Evolutionary conservation across 2,797 vertebrate species (phyloP).

Genomic region (Sebastolobus altivelis): DNA sequence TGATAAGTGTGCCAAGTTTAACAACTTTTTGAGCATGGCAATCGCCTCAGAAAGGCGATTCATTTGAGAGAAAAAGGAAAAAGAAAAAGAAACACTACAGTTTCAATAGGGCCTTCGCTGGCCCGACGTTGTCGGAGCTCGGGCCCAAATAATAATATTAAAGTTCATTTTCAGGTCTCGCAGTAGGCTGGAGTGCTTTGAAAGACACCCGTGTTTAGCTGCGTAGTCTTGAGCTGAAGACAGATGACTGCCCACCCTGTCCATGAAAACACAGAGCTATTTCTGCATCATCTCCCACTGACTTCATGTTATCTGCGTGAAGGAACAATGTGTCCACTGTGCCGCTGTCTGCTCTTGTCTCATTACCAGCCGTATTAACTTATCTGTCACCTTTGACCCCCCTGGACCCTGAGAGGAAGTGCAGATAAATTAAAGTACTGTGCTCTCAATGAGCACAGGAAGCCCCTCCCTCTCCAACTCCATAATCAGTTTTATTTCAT

Average conservation of each 20-base stretch:
- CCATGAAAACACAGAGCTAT: background rate
- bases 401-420: slow-evolving; percentile 53
- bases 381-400: slow-evolving; percentile 52
- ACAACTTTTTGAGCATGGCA: no score
- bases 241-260: background rate
- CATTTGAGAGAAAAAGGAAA: no score
- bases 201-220: background rate
- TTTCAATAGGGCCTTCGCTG: no score
- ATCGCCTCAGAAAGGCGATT: no score
- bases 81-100: no score
- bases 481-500: slow-evolving; percentile 61
- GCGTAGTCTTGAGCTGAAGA: background rate
- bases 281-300: background rate
- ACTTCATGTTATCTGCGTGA: slow-evolving; percentile 9
- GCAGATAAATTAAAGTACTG: slow-evolving; percentile 42
- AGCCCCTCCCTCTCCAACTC: slow-evolving; percentile 47
- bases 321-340: slow-evolving; percentile 60
- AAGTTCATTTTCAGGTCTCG: background rate
- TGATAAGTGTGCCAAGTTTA: no score
- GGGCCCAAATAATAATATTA: no score
- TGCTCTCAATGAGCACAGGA: slow-evolving; percentile 63
- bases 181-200: background rate
- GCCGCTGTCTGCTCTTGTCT: slow-evolving; percentile 25
- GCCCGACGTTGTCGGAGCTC: no score
- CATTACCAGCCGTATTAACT: slow-evolving; percentile 70